Evolutionary conservation across 2,888 invertebrate genomes (phyloP), one percentile per base, ranked within the genome.

Genomic region (Plemyria rubiginata): DNA sequence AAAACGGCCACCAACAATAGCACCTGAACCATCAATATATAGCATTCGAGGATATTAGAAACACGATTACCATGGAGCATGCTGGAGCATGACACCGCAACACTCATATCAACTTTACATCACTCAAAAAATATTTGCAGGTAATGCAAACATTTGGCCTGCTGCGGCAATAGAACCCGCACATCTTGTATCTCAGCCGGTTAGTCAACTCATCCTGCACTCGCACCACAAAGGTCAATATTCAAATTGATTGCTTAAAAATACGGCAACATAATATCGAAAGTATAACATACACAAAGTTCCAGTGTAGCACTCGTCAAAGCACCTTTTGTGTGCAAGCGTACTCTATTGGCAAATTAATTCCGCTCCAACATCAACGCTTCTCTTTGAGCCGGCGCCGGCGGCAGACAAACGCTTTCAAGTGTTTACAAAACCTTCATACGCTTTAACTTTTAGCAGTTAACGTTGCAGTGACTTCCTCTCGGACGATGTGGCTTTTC

Each of bases 301-400:
- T 70, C 66, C 54, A 70, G 67, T 68, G 62, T 68, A 74, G 73
- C 70, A 69, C 76, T 77, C 78, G 76, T 84, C 82, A 83, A 84
- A 84, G 83, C 76, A 81, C 77, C 41, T 82, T 85, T 85, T 86
- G 82, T 81, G 66, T 73, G 74, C 74, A 80, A 77, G 80, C 78
- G 74, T 73, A 76, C 76, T 80, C 75, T 82, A 82, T 86, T 82
- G 83, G 81, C 81, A 84, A 86, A 85, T 87, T 88, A 85, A 86
- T 87, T 82, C 71, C 70, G 70, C 70, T 71, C 67, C 67, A 70
- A 73, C 71, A 72, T 74, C 70, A 74, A 72, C 72, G 72, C 69
- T 77, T 77, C 75, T 77, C 80, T 85, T 83, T 85, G 79, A 81
- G 72, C 70, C 16, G 38, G 67, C 28, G 48, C 4, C 7, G 28